A percentile compares a stretch with the other conserved stretches of the same genome.
These are phyloP conservation scores for Tetragonula clypearis DNA, from an alignment of 1,140 invertebrate species.

Conservation along the genomic window DNA sequence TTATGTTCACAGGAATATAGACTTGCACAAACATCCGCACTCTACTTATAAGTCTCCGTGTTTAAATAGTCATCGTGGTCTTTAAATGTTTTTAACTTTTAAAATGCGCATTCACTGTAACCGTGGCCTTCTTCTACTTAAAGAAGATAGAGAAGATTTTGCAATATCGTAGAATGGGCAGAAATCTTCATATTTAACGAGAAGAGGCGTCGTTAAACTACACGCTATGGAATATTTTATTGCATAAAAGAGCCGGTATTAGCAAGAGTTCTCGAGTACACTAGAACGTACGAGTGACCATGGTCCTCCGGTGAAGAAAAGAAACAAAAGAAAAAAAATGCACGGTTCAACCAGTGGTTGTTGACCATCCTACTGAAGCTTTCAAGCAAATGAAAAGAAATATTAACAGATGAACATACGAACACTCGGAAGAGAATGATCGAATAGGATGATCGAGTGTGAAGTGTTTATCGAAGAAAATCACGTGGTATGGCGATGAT, in stretches of 20 bases:
- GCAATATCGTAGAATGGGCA: not conserved
- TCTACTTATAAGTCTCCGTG: no score
- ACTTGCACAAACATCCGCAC: no score
- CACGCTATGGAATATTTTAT: constrained; percentile 15
- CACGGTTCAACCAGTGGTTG: constrained; percentile 58
- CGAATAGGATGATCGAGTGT: not conserved
- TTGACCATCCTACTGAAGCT: constrained; percentile 8
- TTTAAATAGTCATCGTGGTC: no score
- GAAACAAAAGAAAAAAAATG: not conserved
- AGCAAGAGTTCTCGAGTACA: constrained; percentile 10
- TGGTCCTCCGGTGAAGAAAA: not conserved
- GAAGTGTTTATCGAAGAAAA: not conserved
- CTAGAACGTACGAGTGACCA: not conserved
- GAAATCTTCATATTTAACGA: not conserved
- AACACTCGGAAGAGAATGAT: no score
- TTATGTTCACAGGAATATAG: no score
- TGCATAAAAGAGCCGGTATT: not conserved
- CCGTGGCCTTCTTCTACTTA: not conserved
- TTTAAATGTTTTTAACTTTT: not conserved
- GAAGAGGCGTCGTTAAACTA: not conserved
- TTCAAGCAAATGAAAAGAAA: not conserved
- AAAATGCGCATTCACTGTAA: not conserved
- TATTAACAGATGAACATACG: not conserved
- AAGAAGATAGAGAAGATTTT: not conserved
- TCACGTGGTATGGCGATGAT: not conserved